Evolutionary conservation across 2,888 invertebrate species (phyloP), one percentile per base, ranked within the genome.

Genomic region (Rhopalosiphum nymphaeae): DNA sequence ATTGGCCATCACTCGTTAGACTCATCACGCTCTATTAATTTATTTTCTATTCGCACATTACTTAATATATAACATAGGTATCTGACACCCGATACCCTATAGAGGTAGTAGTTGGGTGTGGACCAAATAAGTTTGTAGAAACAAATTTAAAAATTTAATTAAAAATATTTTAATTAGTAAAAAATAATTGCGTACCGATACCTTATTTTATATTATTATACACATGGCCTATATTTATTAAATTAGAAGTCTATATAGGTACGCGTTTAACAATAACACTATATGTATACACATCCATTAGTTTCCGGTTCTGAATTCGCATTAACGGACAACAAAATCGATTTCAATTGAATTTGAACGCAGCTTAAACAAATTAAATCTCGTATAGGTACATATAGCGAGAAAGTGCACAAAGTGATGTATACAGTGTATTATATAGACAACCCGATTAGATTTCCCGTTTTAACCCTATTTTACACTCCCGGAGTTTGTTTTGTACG

Each of bases 291-390:
- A 36, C 78, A 36, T 78, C 36, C 78, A 42, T 36, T 36, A 67
- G 67, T 36, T 67, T 67, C 67, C 36, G 36, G 67, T 67, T 36
- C 67, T 36, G 67, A 36, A 67, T 67, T 36, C 67, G 36, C 21
- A 67, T 87, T 86, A 67, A 67, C 67, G 67, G 25, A 67, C 67
- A 36, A 67, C 67, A 67, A 67, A 67, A 67, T 78, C 78, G 78
- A 78, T 78, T 78, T 42, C 36, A 78, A 36, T 78, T 78, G 78
- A 78, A 78, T 78, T 78, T 78, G 36, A 78, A 78, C 78, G 21
- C 36, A 78, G 78, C 78, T 78, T 78, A 78, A 78, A 78, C 78
- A 78, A 78, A 78, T 36, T 78, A 78, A 78, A 78, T 78, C 36
- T 78, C 78, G 36, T 78, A 36, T 78, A 78, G 36, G 78, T 78